Conservation (phyloP, 2,888 invertebrate species). For the Ametastegia equiseti region DNA sequence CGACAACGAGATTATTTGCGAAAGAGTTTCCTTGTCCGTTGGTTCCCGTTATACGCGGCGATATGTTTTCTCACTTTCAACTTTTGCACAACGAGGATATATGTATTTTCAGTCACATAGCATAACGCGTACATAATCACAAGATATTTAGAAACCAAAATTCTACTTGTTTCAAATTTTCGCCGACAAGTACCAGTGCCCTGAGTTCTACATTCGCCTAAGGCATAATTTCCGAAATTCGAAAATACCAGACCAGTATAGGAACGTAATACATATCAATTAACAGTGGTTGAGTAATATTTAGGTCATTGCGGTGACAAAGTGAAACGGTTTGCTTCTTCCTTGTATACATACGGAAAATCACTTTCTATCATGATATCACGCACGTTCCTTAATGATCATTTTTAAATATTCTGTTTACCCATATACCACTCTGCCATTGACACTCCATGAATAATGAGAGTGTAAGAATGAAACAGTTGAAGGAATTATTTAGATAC, state of each 20-base stretch:
- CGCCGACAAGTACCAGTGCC: background rate
- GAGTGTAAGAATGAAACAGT: background rate
- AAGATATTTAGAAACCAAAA: slow-evolving; percentile 25
- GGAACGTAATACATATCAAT: slow-evolving; percentile 46
- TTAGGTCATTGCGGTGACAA: slow-evolving; percentile 50
- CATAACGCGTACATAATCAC: slow-evolving; percentile 25
- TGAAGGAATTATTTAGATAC: background rate
- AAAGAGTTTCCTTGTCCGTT: slow-evolving; percentile 65
- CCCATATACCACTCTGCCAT: background rate
- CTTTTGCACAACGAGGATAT: slow-evolving; percentile 40
- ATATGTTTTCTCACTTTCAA: slow-evolving; percentile 18
- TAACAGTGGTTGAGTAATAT: slow-evolving; percentile 54
- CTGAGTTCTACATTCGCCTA: slow-evolving; percentile 8
- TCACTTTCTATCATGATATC: slow-evolving; percentile 23
- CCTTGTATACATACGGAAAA: slow-evolving; percentile 12
- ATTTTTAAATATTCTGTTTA: background rate
- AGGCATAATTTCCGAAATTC: slow-evolving; percentile 48
- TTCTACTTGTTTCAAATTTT: background rate
- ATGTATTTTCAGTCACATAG: slow-evolving; percentile 11
- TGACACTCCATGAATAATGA: background rate
- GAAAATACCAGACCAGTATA: slow-evolving; percentile 33
- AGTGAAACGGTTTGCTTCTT: slow-evolving; percentile 44
- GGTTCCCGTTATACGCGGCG: slow-evolving; percentile 34
- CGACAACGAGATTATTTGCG: slow-evolving; percentile 70
- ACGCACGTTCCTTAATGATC: background rate